Percentiles rank a stretch among this genome's conserved stretches.
Evolutionary conservation across 2,888 invertebrate species (phyloP).

Genomic region (Acleris holmiana): DNA sequence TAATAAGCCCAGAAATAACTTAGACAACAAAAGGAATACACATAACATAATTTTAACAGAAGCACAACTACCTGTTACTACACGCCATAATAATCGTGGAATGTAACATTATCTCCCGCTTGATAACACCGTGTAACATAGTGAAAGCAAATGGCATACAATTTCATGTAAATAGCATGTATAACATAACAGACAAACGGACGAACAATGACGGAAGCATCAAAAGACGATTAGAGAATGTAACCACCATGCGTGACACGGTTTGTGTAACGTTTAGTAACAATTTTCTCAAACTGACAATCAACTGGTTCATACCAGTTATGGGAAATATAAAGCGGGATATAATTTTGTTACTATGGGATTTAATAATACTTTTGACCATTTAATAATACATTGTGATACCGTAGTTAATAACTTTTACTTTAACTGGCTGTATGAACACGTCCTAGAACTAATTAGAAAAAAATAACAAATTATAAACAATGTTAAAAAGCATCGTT

Average conservation of each 20-base stretch:
- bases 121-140: slow-evolving; percentile 45
- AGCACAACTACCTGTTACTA: too few relatives aligned
- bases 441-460: too few relatives aligned
- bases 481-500: neutral
- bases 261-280: slow-evolving; percentile 61
- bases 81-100: slow-evolving; percentile 2
- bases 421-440: too few relatives aligned
- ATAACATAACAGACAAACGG: slow-evolving; percentile 53
- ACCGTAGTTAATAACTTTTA: too few relatives aligned
- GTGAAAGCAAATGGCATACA: slow-evolving; percentile 66
- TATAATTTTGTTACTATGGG: too few relatives aligned
- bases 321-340: neutral
- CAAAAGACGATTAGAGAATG: slow-evolving; percentile 72
- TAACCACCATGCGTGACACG: slow-evolving; percentile 58
- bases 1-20: too few relatives aligned
- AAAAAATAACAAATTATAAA: too few relatives aligned
- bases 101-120: slow-evolving; percentile 1
- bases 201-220: slow-evolving; percentile 64
- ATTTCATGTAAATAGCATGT: slow-evolving; percentile 63
- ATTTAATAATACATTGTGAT: too few relatives aligned
- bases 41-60: too few relatives aligned
- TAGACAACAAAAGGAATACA: too few relatives aligned
- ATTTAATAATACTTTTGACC: too few relatives aligned
- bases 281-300: slow-evolving; percentile 14
- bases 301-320: neutral